Evolutionary conservation across 2,113 vertebrate species (phyloP), one percentile per base, ranked within the genome.

Genomic region (Xiphophorus couchianus): DNA sequence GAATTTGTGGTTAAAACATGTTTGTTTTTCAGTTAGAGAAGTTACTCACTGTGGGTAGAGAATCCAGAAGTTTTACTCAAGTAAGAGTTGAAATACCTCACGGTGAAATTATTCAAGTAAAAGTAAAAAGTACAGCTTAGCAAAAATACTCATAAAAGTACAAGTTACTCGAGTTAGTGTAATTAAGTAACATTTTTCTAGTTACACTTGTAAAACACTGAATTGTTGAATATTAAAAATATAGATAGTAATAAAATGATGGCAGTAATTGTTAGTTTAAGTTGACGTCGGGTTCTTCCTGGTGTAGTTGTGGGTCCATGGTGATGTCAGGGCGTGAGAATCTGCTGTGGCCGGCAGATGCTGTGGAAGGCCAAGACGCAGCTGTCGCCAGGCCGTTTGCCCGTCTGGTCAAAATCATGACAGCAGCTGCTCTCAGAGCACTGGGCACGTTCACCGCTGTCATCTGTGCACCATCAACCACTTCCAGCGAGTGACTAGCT

Each of bases 351-450:
- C 77, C 74, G 66, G 73, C 86, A 93, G 88, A 89, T 89, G 90
- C 81, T 81, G 82, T 62, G 54, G 78, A 75, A 19, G 77, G 78
- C 80, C 70, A 81, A 77, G 82, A 31, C 75, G 73, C 94, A 94
- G 92, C 91, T 94, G 94, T 91, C 54, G 62, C 69, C 83, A 64
- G 65, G 75, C 74, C 84, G 72, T 71, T 70, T 69, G 85, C 79
- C 82, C 73, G 73, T 83, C 83, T 84, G 83, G 88, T 92, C 85
- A 86, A 84, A 92, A 89, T 89, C 84, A 73, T 51, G 76, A 79
- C 86, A 88, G 73, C 93, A 93, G 92, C 90, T 94, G 92, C 84
- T 91, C 70, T 1, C 84, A 83, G 86, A 92, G 91, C 90, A 86
- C 67, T 11, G 14, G 39, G 60, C 74, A 64, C 69, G 74, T 74